Base-by-base conservation (phyloP, 2,797 vertebrate species). In the Liasis olivaceus region DNA sequence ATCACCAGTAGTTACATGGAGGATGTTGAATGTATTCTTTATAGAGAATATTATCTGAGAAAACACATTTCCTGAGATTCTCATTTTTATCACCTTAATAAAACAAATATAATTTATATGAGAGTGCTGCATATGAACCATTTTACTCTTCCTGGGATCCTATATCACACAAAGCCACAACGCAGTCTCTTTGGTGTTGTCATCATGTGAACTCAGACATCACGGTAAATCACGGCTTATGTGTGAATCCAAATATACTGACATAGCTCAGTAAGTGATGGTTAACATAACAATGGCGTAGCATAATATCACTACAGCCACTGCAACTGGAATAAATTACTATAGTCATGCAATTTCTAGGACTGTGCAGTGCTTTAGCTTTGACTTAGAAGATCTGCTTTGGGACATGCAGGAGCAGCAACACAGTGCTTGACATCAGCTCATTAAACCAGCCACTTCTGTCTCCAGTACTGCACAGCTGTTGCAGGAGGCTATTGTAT, bases 61-160 rank as follows among this genome's bases (percentile, higher is more conserved):
- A 56, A 93, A 94, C 1, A 4, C 89, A 85, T 24, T 4, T 95
- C 9, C 9, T 63, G 87, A 91, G 66, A 92, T 60, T 91, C 22
- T 20, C 42, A 93, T 36, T 0, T 17, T 85, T 24, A 90, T 91
- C 28, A 47, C 77, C 63, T 85, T 90, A 94, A 87, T 84, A 93
- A 93, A 94, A 69, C 42, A 89, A 4, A 84, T 88, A 85, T 42
- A 91, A 91, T 36, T 86, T 63, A 31, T 0, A 56, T 26, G 8
- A 93, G 47, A 3, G 56, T 56, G 4, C 17, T 89, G 63, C 54
- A 77, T 28, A 47, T 81, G 42, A 47, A 22, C 47, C 20, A 8
- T 54, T 81, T 24, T 47, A 47, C 22, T 47, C 24, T 47, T 81
- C 20, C 47, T 22, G 36, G 22, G 42, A 47, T 81, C 42, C 20